Evolutionary conservation across 2,797 vertebrate species (phyloP), one percentile per base, ranked within the genome.

Genomic region (Galaxias olidus): DNA sequence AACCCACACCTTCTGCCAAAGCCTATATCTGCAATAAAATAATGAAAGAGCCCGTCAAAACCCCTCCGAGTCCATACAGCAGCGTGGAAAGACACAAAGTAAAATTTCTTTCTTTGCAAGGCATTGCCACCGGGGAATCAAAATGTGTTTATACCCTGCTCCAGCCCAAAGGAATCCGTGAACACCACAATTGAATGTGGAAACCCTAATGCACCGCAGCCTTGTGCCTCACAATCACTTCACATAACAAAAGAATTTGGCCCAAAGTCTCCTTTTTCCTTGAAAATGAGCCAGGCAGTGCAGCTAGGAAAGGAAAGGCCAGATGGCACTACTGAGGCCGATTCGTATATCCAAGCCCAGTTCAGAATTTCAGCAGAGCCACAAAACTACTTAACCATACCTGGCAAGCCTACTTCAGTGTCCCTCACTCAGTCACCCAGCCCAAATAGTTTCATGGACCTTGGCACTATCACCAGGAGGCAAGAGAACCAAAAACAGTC

Each of bases 311-410:
- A 50, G 14, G 63, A 44, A 64, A 84, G 12, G 61, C 72, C 30
- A 6, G 30, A 30, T 30, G 30, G 30, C 30, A 30, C 30, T 30
- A 30, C 30, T 30, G 30, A 30, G 3, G 30, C 3, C 30, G 30
- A 30, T 30, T 3, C 30, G 3, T 30, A 2, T 41, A n/a, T 50
- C 3, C 83, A 69, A 4, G 68, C 82, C 17, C 59, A 60, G 10
- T 66, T 69, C 4, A 80, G 61, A 1, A 7, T 72, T 14, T 60
- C 69, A 0, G 60, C 79, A 1, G 93, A 96, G 65, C 89, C 84
- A 0, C 94, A 94, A 57, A 93, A 94, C 82, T 96, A 96, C 73
- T 75, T 97, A 44, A 91, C 94, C 61, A 87, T 96, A 65, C 96
- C 96, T 0, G 86, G 94, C 6, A 95, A 94, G 83, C 46, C 67